Conservation (phyloP, 2,113 vertebrate species). For the Cephalopterus ornatus region DNA sequence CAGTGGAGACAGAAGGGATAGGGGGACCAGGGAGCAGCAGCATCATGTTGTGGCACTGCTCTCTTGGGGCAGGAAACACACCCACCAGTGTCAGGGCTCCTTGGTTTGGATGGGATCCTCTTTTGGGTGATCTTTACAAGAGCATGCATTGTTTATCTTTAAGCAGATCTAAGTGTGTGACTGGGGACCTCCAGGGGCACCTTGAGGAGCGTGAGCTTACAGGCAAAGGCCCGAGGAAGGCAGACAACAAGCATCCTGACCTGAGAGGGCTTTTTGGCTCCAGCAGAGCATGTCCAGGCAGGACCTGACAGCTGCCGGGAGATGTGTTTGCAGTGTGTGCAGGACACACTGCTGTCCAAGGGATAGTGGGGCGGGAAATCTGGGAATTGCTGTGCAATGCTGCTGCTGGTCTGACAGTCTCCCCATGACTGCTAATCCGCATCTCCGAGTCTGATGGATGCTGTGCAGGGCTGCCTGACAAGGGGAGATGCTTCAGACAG, state of each 20-base stretch:
- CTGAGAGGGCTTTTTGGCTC: neutral
- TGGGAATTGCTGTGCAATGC: neutral
- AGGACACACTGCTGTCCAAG: neutral
- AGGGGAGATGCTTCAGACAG: neutral
- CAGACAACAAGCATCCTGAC: neutral
- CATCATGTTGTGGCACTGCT: fast-evolving
- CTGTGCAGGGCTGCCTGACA: fast-evolving
- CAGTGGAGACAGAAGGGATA: neutral
- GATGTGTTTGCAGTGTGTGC: neutral
- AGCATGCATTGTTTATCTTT: neutral
- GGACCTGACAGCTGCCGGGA: neutral
- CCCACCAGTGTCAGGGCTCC: neutral
- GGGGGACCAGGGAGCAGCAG: neutral
- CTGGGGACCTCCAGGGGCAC: neutral
- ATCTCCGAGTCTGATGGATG: fast-evolving
- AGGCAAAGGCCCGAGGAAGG: neutral
- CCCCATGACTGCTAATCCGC: neutral
- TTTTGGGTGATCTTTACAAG: neutral
- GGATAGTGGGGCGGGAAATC: fast-evolving
- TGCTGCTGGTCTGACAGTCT: neutral
- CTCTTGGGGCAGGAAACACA: neutral
- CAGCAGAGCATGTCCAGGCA: neutral
- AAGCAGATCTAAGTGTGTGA: neutral
- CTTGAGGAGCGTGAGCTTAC: fast-evolving
- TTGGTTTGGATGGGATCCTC: neutral